Percentiles rank a stretch among this genome's conserved stretches.
phyloP scores from a whole-genome alignment of 2,797 vertebrate genomes.

The Eremophila alpestris region DNA sequence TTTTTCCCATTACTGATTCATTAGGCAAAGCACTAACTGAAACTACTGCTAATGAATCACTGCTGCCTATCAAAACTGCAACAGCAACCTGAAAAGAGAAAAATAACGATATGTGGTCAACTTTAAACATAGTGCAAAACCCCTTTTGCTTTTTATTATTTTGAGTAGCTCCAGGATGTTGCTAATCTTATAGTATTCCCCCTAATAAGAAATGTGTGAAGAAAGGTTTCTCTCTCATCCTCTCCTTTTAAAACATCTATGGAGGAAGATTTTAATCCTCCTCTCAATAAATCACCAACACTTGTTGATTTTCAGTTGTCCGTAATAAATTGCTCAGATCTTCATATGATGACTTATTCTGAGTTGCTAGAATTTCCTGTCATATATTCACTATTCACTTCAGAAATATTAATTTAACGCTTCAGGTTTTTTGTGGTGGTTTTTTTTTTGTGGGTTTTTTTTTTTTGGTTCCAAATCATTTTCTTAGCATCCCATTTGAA shows the following conservation, averaged over 20 bases:
- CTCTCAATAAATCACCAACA: neutral
- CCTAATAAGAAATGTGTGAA: neutral
- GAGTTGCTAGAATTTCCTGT: neutral
- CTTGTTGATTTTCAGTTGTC: neutral
- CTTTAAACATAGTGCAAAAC: neutral
- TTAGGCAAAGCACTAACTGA: constrained; percentile 32
- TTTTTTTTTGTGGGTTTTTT: neutral
- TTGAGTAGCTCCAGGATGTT: neutral
- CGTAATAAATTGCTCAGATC: neutral
- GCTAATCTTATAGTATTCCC: neutral
- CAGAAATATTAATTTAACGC: constrained; percentile 52
- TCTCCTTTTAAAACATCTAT: neutral
- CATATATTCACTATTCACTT: constrained; percentile 20
- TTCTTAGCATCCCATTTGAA: neutral
- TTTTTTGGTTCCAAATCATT: neutral
- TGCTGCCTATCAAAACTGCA: constrained; percentile 3
- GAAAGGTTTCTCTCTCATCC: neutral
- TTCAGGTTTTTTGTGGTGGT: neutral
- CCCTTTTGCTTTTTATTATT: neutral
- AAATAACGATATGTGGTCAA: neutral
- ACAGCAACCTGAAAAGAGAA: neutral
- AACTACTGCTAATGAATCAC: constrained; percentile 15
- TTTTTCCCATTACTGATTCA: constrained; percentile 18
- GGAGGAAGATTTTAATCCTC: neutral
- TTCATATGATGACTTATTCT: neutral